Base-by-base conservation (phyloP, 2,888 invertebrate species). In the Allophyes oxyacanthae region DNA sequence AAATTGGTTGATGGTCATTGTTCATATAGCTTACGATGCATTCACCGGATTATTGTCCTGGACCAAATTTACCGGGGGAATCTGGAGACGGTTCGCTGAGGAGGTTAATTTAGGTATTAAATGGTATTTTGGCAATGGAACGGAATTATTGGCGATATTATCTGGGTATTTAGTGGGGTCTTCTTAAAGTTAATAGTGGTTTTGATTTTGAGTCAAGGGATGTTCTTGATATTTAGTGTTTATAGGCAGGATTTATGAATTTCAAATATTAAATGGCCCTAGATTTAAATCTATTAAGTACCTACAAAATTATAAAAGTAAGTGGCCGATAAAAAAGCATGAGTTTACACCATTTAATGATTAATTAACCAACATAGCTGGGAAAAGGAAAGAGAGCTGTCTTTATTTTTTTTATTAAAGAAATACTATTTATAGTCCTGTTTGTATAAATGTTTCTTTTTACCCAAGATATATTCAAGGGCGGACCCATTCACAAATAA, bases 41-140 rank as follows among this genome's bases (percentile, higher is more conserved):
- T 80, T 83, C 72, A 60, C 64, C 62, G 81, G 86, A 87, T 88
- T 89, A 86, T 86, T 85, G 83, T 86, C 71, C 77, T 68, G 77
- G 75, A 72, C 72, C 68, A 83, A 83, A 84, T 85, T 83, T 83
- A 81, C 82, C 77, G 82, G 71, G 72, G 75, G 79, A 85, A 85
- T 82, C 79, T 78, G 20, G 73, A 79, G 75, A 75, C 73, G 56
- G 71, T 64, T 50, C 56, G 14, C 51, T 61, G 69, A 73, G 73
- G 66, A 81, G 76, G 83, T 84, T 86, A 86, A 88, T 87, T 87
- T 87, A 77, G 75, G 77, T 83, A 82, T 28, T 84, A 79, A 79
- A 76, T 76, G 77, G 76, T 76, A 77, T 75, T 74, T 72, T 62
- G 80, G 78, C 65, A 75, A 72, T 74, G 58, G 70, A 48, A 57